Evolutionary conservation across 2,113 vertebrate species (phyloP).

Genomic region (Corythaixoides concolor): DNA sequence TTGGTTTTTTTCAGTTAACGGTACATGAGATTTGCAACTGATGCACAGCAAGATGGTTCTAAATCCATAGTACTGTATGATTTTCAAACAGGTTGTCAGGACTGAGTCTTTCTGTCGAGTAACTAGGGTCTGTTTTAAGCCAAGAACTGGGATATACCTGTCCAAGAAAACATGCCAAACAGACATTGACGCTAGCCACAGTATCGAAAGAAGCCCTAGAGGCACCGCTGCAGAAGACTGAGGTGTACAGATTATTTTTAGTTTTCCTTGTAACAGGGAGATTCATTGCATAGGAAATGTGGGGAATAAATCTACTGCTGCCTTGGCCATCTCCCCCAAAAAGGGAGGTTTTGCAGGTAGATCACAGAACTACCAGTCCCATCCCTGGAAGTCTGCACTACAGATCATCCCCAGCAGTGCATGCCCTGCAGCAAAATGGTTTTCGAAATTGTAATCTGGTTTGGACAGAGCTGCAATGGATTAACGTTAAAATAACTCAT

Average conservation of each 20-base stretch:
- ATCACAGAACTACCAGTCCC: not conserved
- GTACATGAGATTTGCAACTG: not conserved
- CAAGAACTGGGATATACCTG: not conserved
- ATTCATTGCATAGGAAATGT: not conserved
- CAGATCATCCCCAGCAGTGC: not conserved
- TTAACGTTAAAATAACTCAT: not conserved
- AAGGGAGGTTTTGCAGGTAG: not conserved
- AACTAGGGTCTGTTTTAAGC: not conserved
- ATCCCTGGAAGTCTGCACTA: not conserved
- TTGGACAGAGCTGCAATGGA: not conserved
- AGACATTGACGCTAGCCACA: not conserved
- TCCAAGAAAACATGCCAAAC: not conserved
- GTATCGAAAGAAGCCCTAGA: not conserved
- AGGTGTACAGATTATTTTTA: not conserved
- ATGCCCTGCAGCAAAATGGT: not conserved
- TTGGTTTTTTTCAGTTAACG: not conserved
- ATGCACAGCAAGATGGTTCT: not conserved
- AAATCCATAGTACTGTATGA: not conserved
- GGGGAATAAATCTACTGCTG: not conserved
- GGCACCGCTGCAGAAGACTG: not conserved
- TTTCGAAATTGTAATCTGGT: constrained; percentile 1
- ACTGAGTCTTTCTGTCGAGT: not conserved
- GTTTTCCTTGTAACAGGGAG: not conserved
- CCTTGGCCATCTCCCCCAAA: not conserved
- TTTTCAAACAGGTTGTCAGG: not conserved